phyloP scores from a whole-genome alignment of 2,797 vertebrate species.

The Meda fulgida region DNA sequence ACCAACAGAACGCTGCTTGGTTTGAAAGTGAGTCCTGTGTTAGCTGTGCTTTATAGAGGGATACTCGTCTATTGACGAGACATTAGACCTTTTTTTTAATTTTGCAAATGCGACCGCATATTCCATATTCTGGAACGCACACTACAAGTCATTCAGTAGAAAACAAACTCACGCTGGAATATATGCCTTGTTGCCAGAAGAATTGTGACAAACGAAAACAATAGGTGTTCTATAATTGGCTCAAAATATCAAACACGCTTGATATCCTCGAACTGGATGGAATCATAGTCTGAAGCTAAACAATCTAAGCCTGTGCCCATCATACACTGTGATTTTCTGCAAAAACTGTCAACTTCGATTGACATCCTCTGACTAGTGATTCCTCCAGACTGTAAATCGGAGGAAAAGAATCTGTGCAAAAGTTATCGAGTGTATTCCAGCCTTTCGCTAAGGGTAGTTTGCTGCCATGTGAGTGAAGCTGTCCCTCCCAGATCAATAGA shows the following conservation, averaged over 20 bases:
- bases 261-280: neutral
- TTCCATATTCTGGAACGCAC: neutral
- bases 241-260: neutral
- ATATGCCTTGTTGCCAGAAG: neutral
- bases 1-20: neutral
- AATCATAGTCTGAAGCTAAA: neutral
- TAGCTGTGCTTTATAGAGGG: neutral
- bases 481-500: conserved; percentile 58
- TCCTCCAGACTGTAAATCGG: neutral
- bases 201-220: neutral
- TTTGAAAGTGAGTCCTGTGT: neutral
- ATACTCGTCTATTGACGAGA: neutral
- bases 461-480: conserved; percentile 31
- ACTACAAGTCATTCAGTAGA: neutral
- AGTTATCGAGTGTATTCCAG: neutral
- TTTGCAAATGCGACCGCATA: neutral
- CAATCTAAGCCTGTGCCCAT: neutral
- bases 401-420: neutral
- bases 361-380: neutral
- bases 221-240: neutral
- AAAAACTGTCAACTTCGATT: neutral
- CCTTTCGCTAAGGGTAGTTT: conserved; percentile 28
- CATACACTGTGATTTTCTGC: neutral
- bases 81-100: neutral
- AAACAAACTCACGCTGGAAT: neutral